Evolutionary conservation across 2,113 vertebrate species (phyloP), one percentile per base, ranked within the genome.

Genomic region (Periophthalmus modestus): DNA sequence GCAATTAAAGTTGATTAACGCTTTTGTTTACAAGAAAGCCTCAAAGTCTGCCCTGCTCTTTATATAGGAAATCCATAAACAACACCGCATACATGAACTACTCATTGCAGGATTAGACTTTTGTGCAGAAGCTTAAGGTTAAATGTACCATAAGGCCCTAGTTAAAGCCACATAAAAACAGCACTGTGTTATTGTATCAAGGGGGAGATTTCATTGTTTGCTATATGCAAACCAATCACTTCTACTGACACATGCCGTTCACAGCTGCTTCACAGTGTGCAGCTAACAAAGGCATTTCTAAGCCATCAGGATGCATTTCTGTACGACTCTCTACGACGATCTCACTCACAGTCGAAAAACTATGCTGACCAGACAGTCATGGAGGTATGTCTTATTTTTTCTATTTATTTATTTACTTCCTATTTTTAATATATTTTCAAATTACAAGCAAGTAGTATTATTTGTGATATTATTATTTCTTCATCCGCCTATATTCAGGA

Each of bases 1-100:
- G 83, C 70, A 80, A 72, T 85, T 84, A 74, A 76, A 89, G 57
- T 76, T 86, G 77, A 86, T 87, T 75, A 85, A 89, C 78, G 80
- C 72, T 80, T 80, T 84, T 84, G 85, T 89, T 89, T 89, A 89
- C 74, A 84, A 74, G 58, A 84, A 87, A 72, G 62, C 55, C 36
- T 34, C 71, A 73, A 83, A 75, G 87, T 84, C 58, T 66, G 79
- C 65, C 75, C 80, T 57, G 13, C 72, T 84, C 78, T 83, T 83
- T 85, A 87, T 82, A 76, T 73, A 83, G 69, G 72, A 55, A 59
- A 71, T 58, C 33, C 78, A 78, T 82, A 87, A 89, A 87, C 71
- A 73, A 48, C 70, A 21, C 72, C 80, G 66, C 78, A 78, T 72
- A 78, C 77, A 77, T 84, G 79, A 72, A 24, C 69, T 23, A 23